A percentile compares a stretch with the other conserved stretches of the same genome.
phyloP scores from a whole-genome alignment of 2,113 vertebrate genomes.

The Halcyon senegalensis region DNA sequence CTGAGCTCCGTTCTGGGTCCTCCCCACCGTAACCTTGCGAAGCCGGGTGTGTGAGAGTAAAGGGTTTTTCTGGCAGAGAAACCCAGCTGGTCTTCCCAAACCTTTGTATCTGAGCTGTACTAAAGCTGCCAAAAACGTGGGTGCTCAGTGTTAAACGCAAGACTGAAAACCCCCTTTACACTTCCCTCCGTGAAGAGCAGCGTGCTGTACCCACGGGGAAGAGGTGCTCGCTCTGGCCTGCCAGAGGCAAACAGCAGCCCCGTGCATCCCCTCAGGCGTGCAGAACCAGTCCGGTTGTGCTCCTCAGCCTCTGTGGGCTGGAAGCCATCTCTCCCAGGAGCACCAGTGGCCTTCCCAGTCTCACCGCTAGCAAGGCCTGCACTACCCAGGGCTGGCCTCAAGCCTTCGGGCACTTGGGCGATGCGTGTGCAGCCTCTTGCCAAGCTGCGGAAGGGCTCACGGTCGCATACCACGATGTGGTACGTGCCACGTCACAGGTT shows the following conservation, averaged over 20 bases:
- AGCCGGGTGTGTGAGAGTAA: accelerated
- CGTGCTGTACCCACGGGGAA: accelerated
- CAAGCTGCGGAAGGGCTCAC: accelerated
- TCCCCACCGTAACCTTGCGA: accelerated
- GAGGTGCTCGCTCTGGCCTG: neutral
- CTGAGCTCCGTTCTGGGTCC: accelerated
- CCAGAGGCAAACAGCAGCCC: no score
- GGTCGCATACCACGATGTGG: accelerated
- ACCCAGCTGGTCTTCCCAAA: accelerated
- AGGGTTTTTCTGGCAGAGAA: accelerated
- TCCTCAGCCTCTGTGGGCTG: accelerated
- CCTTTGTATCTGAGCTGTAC: accelerated
- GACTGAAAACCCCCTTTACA: accelerated
- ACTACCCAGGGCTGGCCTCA: neutral
- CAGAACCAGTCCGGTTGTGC: neutral
- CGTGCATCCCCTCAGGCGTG: accelerated
- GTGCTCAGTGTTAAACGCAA: neutral
- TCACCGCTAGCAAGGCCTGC: neutral
- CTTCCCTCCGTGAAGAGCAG: accelerated
- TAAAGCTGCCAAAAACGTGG: neutral
- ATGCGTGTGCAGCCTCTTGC: accelerated
- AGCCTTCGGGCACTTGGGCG: accelerated
- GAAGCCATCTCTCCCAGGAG: neutral
- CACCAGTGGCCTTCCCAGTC: neutral
- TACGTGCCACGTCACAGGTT: neutral